These are phyloP conservation scores for Australoheros facetus DNA, from an alignment of 2,797 vertebrate genomes.

Conservation along the genomic window DNA sequence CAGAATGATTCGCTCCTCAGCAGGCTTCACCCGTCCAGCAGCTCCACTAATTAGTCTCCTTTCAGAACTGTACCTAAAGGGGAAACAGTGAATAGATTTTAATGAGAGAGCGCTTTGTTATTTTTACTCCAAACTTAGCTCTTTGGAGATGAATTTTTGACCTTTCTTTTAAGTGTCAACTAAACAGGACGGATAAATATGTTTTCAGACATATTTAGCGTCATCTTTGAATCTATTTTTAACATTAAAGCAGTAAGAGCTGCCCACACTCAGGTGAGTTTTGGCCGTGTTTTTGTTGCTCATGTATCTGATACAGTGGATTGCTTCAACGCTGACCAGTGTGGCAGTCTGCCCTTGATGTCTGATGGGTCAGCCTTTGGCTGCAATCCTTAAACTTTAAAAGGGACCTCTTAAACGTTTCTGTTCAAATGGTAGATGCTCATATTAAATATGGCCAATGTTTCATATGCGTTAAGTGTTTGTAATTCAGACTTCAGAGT, in stretches of 20 bases:
- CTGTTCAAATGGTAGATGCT: not conserved
- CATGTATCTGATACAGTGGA: not conserved
- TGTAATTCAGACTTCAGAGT: not conserved
- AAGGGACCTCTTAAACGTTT: not conserved
- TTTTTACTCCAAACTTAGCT: not conserved
- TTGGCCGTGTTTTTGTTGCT: no score
- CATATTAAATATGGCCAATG: not conserved
- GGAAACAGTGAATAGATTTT: not conserved
- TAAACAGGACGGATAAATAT: not conserved
- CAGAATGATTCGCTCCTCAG: slow-evolving; percentile 65
- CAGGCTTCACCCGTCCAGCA: slow-evolving; percentile 50
- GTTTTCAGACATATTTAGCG: not conserved
- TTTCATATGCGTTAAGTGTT: not conserved
- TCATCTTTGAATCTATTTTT: not conserved
- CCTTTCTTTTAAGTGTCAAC: not conserved
- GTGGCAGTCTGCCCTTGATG: not conserved
- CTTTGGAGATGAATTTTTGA: not conserved
- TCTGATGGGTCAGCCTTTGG: not conserved
- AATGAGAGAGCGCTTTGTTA: not conserved
- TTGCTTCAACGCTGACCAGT: not conserved
- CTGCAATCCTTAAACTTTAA: not conserved
- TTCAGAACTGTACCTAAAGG: slow-evolving; percentile 69
- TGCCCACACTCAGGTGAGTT: no score
- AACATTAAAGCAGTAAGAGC: not conserved
- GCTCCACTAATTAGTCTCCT: slow-evolving; percentile 38